Evolutionary conservation across 2,113 vertebrate genomes (phyloP).

Genomic region (Oceanodroma tethys): DNA sequence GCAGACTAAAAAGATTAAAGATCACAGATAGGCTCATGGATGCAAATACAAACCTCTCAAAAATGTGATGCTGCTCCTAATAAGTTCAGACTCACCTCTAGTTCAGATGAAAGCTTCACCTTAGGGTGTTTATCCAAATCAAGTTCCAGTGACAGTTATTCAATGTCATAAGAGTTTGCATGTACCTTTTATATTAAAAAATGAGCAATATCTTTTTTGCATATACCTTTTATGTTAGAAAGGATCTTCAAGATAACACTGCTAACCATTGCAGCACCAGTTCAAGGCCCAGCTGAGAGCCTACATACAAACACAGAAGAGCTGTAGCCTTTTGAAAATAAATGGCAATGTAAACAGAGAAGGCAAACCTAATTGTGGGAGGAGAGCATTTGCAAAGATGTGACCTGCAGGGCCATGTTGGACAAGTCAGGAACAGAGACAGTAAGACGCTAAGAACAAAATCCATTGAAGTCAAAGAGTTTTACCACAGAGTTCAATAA

Average conservation of each 20-base stretch:
- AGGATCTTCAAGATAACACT: not conserved
- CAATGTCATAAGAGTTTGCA: not conserved
- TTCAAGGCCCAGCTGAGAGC: not conserved
- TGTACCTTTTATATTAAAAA: constrained; percentile 37
- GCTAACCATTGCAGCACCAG: not conserved
- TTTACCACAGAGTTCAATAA: not conserved
- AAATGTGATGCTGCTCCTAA: not conserved
- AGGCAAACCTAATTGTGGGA: not conserved
- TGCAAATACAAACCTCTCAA: constrained; percentile 34
- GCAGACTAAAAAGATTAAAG: not conserved
- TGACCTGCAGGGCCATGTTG: not conserved
- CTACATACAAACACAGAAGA: not conserved
- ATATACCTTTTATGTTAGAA: not conserved
- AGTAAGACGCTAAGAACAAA: not conserved
- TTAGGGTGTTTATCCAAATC: constrained; percentile 18
- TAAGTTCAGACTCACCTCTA: constrained; percentile 14
- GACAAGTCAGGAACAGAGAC: not conserved
- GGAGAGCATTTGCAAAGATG: not conserved
- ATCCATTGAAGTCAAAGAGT: not conserved
- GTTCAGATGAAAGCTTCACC: constrained; percentile 39
- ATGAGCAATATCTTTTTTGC: not conserved
- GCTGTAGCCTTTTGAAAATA: not conserved
- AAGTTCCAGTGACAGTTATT: constrained; percentile 44
- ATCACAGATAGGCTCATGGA: constrained; percentile 8
- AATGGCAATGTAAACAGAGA: not conserved